Evolutionary conservation across 2,113 vertebrate species (phyloP), one percentile per base, ranked within the genome.

Genomic region (zebrafish (Danio rerio)): DNA sequence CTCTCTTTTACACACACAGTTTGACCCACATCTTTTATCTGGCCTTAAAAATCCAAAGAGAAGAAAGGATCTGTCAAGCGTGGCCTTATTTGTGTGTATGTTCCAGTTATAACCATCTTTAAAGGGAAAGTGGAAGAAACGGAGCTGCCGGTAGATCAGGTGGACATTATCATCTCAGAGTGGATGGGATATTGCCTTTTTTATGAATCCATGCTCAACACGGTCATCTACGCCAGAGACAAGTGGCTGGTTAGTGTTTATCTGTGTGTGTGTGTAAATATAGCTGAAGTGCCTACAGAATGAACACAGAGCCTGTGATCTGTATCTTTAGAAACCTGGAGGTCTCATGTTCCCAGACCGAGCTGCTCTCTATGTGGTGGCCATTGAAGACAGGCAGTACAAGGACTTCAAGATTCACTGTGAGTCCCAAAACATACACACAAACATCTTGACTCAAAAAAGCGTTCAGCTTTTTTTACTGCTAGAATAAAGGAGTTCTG

Each of bases 331-430:
- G 98, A 99, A 97, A 95, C 96, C 97, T 58, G 98, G 97, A 88
- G 98, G 98, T 86, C 93, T 99, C 87, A 99, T 99, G 97, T 99
- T 99, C 91, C 98, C 98, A 88, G 97, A 99, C 93, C 95, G 98
- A 79, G 98, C 98, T 85, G 96, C 97, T 84, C 94, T 99, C 88
- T 99, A 99, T 85, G 94, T 99, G 92, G 94, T 97, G 91, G 98
- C 97, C 88, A 99, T 99, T 61, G 98, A 99, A 92, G 98, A 99
- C 91, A 93, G 97, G 86, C 97, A 99, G 85, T 99, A 98, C 92
- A 99, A 99, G 92, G 97, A 99, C 96, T 99, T 98, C 95, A 99
- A 99, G 94, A 99, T 99, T 85, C 97, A 99, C 88, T 99, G 98
- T 99, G 86, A 98, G 97, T 78, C 40, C 53, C n/a, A 78, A 66